Evolutionary conservation across 2,888 invertebrate species (phyloP).

Genomic region (Sminthurides aquaticus): DNA sequence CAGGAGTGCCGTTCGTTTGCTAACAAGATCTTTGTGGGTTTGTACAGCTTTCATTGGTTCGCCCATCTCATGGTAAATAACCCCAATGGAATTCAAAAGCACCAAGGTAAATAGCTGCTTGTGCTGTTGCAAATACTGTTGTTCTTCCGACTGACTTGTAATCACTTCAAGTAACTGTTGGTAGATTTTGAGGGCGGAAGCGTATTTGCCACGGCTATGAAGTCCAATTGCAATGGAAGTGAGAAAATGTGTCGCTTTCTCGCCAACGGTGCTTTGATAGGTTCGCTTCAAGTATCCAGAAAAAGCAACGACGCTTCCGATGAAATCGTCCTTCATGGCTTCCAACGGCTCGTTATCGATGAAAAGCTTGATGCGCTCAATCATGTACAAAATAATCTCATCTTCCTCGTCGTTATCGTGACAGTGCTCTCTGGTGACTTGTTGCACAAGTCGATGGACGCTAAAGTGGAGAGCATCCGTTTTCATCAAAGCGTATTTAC

Average conservation of each 20-base stretch:
- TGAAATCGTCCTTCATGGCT: background rate
- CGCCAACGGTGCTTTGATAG: background rate
- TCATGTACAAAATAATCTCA: too few relatives aligned
- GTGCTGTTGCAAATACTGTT: too few relatives aligned
- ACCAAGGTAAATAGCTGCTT: too few relatives aligned
- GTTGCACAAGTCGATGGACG: background rate
- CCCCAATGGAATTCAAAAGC: too few relatives aligned
- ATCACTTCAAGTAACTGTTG: too few relatives aligned
- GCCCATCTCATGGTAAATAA: background rate
- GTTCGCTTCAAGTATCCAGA: background rate
- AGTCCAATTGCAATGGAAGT: background rate
- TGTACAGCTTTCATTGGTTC: too few relatives aligned
- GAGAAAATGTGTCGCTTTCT: background rate
- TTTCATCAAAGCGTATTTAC: background rate
- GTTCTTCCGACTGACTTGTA: too few relatives aligned
- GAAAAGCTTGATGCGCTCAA: background rate
- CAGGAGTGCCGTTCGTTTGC: background rate
- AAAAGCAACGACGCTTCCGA: background rate
- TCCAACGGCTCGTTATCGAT: background rate
- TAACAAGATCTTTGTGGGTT: too few relatives aligned
- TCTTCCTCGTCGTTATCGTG: background rate
- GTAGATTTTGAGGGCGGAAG: background rate
- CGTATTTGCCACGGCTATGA: background rate
- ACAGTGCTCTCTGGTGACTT: background rate
- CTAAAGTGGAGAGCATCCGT: background rate